A percentile compares a stretch with the other conserved stretches of the same genome.
These are phyloP conservation scores for Psittacara wagleri DNA, from an alignment of 2,113 vertebrate genomes.

Conservation along the genomic window DNA sequence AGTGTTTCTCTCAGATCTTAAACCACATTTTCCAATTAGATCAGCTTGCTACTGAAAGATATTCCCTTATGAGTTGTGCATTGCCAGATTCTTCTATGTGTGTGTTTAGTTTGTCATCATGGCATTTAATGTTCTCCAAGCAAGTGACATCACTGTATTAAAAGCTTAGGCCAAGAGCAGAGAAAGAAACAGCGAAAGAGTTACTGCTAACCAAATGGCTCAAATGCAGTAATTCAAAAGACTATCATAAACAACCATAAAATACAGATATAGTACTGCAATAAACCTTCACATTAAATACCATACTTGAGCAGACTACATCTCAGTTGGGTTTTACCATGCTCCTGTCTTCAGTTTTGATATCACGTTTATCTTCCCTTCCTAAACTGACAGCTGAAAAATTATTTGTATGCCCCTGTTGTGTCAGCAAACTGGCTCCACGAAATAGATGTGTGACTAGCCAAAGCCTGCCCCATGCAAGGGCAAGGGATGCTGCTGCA, in stretches of 20 bases:
- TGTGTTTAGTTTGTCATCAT: not conserved
- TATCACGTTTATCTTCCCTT: slow-evolving; percentile 3
- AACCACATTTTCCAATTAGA: not conserved
- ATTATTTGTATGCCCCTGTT: slow-evolving; percentile 5
- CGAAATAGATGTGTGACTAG: not conserved
- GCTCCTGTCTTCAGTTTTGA: not conserved
- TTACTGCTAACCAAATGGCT: not conserved
- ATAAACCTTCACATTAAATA: slow-evolving; percentile 22
- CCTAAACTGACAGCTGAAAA: slow-evolving; percentile 25
- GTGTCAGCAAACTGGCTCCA: slow-evolving; percentile 8
- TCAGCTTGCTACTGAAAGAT: not conserved
- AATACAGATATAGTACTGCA: not conserved
- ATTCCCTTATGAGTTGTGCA: not conserved
- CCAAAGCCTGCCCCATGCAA: not conserved
- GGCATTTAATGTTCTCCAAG: not conserved
- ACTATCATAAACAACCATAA: not conserved
- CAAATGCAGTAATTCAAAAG: not conserved
- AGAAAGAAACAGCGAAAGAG: not conserved
- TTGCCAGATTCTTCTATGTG: not conserved
- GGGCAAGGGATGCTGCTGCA: not conserved
- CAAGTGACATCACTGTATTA: not conserved
- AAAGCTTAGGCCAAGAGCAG: not conserved
- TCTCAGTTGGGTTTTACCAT: not conserved
- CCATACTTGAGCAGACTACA: slow-evolving; percentile 26
- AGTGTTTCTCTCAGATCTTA: not conserved